Conservation (phyloP, 2,888 invertebrate species). For the Rotaria macrura region DNA sequence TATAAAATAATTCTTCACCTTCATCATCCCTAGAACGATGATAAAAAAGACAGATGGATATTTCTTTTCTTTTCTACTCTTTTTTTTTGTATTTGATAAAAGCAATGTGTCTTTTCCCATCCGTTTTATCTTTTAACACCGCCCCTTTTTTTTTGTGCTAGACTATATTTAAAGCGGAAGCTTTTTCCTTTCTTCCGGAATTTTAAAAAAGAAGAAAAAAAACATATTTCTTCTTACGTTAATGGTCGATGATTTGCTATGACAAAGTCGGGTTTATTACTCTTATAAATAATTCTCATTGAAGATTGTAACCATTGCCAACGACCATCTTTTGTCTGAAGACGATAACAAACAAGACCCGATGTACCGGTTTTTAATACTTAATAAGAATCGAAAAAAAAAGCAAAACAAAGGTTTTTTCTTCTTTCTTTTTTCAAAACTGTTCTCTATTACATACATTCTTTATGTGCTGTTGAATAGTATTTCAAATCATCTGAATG, state of each 20-base stretch:
- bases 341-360: conserved; percentile 94
- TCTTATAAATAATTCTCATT: conserved; percentile 92
- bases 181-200: neutral
- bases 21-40: conserved; percentile 76
- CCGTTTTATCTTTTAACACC: neutral
- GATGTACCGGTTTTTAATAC: conserved; percentile 97
- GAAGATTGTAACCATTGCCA: conserved; percentile 98
- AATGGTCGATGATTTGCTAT: conserved; percentile 94
- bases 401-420: conserved; percentile 44
- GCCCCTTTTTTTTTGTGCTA: neutral
- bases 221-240: conserved; percentile 69
- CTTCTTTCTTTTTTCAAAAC: conserved; percentile 57
- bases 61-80: conserved; percentile 10
- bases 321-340: conserved; percentile 75
- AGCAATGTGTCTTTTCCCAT: neutral
- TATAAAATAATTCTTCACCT: conserved; percentile 86
- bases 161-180: neutral
- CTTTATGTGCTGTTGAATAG: conserved; percentile 95
- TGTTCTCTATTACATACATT: no score
- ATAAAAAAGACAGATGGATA: conserved; percentile 13
- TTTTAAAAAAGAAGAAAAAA: conserved; percentile 38
- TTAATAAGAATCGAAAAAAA: conserved; percentile 45
- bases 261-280: conserved; percentile 96
- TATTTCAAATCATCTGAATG: conserved; percentile 94
- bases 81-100: neutral